Conservation (phyloP, 2,888 invertebrate species). For the Rapana venosa region DNA sequence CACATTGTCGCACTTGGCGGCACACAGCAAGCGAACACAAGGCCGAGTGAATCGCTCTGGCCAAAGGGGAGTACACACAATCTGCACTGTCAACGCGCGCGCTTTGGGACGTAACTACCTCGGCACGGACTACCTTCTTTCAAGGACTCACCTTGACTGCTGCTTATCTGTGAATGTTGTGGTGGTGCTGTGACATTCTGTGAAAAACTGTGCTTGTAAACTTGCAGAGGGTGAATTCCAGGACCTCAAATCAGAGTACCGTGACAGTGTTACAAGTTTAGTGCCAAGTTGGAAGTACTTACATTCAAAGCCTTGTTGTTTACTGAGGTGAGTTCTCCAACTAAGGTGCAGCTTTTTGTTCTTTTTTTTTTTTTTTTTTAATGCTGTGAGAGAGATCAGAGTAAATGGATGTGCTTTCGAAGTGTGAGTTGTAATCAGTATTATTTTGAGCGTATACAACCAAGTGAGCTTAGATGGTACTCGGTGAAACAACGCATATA, state of each 20-base stretch:
- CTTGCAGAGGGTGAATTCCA: neutral
- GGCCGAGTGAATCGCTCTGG: slow-evolving; percentile 1
- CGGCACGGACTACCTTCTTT: slow-evolving; percentile 5
- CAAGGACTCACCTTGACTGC: slow-evolving; percentile 21
- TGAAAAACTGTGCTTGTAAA: neutral
- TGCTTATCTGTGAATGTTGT: slow-evolving; percentile 12
- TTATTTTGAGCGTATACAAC: no score
- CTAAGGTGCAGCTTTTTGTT: neutral
- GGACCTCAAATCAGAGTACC: neutral
- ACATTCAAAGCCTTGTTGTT: neutral
- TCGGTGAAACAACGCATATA: no score
- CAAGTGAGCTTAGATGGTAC: no score
- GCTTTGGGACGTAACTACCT: slow-evolving; percentile 9
- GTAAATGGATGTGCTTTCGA: no score
- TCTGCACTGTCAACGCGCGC: slow-evolving; percentile 26
- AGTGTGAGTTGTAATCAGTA: no score
- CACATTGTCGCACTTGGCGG: slow-evolving; percentile 39
- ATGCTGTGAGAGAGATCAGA: no score
- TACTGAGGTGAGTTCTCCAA: neutral
- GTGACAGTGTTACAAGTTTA: slow-evolving; percentile 13
- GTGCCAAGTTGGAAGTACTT: slow-evolving; percentile 19
- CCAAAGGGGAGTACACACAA: slow-evolving; percentile 3
- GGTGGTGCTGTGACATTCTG: neutral
- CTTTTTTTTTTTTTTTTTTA: no score
- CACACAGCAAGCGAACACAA: slow-evolving; percentile 20